Conservation (phyloP, 2,797 vertebrate genomes). For the Poecilia picta region DNA sequence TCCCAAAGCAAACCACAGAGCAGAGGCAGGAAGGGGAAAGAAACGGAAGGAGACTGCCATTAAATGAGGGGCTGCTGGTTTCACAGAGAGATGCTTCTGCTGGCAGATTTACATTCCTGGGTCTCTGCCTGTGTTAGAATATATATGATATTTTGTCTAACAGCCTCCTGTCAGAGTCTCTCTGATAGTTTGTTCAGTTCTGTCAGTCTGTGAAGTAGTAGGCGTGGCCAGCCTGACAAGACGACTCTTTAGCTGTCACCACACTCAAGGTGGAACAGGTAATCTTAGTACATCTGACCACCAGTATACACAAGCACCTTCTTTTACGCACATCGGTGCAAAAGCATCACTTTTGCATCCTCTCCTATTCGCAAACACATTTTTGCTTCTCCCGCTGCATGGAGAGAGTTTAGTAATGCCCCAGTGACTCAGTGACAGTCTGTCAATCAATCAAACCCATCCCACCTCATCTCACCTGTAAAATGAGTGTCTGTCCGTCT, state of each 20-base stretch:
- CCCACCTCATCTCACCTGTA: constrained; percentile 74
- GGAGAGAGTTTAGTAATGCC: constrained; percentile 67
- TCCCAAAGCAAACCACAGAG: constrained; percentile 56
- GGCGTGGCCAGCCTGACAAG: constrained; percentile 61
- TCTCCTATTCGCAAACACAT: constrained; percentile 46
- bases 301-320: constrained; percentile 40
- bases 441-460: constrained; percentile 74
- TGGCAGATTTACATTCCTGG: constrained; percentile 28
- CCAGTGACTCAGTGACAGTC: constrained; percentile 73
- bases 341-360: constrained; percentile 22
- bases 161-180: constrained; percentile 39
- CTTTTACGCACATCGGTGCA: constrained; percentile 34
- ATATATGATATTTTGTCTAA: constrained; percentile 42
- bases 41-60: constrained; percentile 14
- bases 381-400: constrained; percentile 51
- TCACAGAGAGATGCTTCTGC: constrained; percentile 26
- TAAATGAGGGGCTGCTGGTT: constrained; percentile 16
- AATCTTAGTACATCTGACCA: constrained; percentile 69
- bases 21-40: constrained; percentile 7
- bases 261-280: constrained; percentile 63
- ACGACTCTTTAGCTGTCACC: constrained; percentile 73
- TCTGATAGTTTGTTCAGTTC: constrained; percentile 63
- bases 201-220: constrained; percentile 54
- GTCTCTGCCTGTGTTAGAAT: constrained; percentile 24
- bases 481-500: constrained; percentile 76